Evolutionary conservation across 2,888 invertebrate species (phyloP).

Genomic region (Crocallis elinguaria): DNA sequence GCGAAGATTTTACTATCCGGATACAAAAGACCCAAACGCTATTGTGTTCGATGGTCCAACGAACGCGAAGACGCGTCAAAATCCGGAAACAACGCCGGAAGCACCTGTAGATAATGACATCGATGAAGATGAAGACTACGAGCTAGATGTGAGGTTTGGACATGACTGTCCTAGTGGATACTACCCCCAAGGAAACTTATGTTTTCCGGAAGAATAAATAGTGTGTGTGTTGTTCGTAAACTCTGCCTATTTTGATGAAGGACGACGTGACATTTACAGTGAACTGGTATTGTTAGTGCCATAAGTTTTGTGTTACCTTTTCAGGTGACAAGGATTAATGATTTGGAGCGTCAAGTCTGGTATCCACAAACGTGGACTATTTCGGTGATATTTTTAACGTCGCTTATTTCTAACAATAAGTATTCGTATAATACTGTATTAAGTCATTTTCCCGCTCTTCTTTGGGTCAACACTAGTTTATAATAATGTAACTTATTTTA

Average conservation of each 20-base stretch:
- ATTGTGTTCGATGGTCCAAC: constrained; percentile 67
- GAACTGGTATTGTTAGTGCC: constrained; percentile 17
- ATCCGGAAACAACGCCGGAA: constrained; percentile 16
- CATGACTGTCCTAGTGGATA: constrained; percentile 21
- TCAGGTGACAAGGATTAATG: constrained; percentile 22
- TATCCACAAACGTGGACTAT: neutral
- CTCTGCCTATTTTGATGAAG: constrained; percentile 20
- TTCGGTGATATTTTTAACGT: neutral
- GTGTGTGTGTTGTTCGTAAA: constrained; percentile 3
- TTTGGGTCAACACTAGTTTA: no score
- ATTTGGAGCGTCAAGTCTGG: neutral
- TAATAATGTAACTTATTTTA: no score
- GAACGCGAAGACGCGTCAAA: constrained; percentile 47
- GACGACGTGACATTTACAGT: constrained; percentile 15
- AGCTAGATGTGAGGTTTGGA: constrained; percentile 43
- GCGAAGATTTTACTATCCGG: constrained; percentile 49
- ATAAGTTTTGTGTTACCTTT: constrained; percentile 16
- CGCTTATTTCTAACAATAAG: no score
- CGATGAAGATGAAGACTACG: constrained; percentile 45
- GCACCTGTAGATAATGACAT: constrained; percentile 39
- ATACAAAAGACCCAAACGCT: constrained; percentile 49
- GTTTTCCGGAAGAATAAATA: constrained; percentile 47
- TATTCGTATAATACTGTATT: no score
- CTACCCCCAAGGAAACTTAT: constrained; percentile 10
- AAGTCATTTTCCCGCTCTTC: no score